Evolutionary conservation across 1,140 invertebrate genomes (phyloP).

Genomic region (Drosophila ohnishii): DNA sequence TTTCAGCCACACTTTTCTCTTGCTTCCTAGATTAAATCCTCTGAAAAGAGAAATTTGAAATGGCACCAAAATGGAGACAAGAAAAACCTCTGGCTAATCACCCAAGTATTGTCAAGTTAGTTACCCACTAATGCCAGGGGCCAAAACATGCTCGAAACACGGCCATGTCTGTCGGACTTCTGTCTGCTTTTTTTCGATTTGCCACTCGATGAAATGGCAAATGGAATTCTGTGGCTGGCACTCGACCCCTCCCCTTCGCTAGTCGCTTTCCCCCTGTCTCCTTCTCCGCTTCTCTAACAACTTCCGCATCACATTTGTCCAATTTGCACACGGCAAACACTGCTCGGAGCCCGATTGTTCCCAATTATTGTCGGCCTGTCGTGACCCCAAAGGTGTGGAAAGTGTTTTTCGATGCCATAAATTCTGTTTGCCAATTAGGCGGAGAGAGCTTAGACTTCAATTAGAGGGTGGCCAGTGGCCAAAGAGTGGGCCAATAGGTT

Average conservation of each 20-base stretch:
- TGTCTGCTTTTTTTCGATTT: slow-evolving; percentile 27
- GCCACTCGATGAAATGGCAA: slow-evolving; percentile 33
- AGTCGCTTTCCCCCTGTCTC: not conserved
- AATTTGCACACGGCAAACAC: slow-evolving; percentile 64
- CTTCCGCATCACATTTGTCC: slow-evolving; percentile 77
- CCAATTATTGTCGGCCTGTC: slow-evolving; percentile 70
- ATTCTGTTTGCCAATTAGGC: slow-evolving; percentile 66
- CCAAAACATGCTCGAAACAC: slow-evolving; percentile 35
- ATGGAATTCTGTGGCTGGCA: slow-evolving; percentile 26
- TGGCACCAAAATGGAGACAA: not conserved
- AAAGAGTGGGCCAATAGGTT: slow-evolving; percentile 18
- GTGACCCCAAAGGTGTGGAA: slow-evolving; percentile 67
- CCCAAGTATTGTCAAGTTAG: slow-evolving; percentile 35
- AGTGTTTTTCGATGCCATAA: slow-evolving; percentile 71
- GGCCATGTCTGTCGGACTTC: slow-evolving; percentile 16
- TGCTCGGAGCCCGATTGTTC: slow-evolving; percentile 66
- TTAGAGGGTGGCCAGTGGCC: slow-evolving; percentile 36
- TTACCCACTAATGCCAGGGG: slow-evolving; percentile 42
- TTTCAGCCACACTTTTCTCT: not conserved
- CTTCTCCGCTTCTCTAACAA: slow-evolving; percentile 47
- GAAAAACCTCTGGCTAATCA: slow-evolving; percentile 32
- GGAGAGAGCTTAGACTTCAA: slow-evolving; percentile 38
- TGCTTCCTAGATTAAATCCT: not conserved
- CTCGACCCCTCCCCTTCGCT: not conserved
- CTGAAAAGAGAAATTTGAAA: slow-evolving; percentile 25